These are phyloP conservation scores for Drosophila virilis DNA, from an alignment of 1,140 invertebrate species.

Conservation along the genomic window DNA sequence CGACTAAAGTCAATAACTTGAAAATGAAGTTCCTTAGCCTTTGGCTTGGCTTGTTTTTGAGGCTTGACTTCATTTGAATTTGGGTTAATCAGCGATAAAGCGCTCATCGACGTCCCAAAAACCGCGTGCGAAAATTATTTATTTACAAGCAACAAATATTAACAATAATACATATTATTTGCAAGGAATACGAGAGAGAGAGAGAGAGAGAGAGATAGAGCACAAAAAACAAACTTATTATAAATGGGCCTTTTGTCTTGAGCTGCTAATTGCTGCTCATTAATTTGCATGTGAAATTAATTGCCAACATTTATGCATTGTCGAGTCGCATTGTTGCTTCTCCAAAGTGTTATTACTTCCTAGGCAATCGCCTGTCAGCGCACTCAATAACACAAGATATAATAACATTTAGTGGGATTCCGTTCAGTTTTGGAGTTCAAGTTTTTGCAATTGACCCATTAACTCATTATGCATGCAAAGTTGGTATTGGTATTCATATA, in stretches of 20 bases:
- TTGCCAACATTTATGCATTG: constrained; percentile 65
- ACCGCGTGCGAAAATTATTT: constrained; percentile 57
- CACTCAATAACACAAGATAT: constrained; percentile 41
- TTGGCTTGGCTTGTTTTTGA: constrained; percentile 47
- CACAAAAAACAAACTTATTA: constrained; percentile 41
- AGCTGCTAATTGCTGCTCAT: constrained; percentile 68
- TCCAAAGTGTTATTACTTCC: constrained; percentile 62
- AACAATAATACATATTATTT: neutral
- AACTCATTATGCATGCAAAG: constrained; percentile 81
- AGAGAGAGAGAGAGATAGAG: neutral
- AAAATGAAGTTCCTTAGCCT: constrained; percentile 62
- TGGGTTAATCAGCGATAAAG: constrained; percentile 79
- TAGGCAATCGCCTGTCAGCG: constrained; percentile 59
- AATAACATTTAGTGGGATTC: constrained; percentile 31
- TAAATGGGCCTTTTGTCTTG: constrained; percentile 71
- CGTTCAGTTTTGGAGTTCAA: constrained; percentile 68
- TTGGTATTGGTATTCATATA: constrained; percentile 59
- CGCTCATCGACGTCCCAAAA: constrained; percentile 58
- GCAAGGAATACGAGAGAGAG: too few species aligned
- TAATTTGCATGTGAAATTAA: constrained; percentile 77
- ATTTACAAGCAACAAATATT: constrained; percentile 26
- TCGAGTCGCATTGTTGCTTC: constrained; percentile 16
- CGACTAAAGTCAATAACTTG: constrained; percentile 61
- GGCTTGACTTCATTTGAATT: constrained; percentile 55
- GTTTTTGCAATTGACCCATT: constrained; percentile 82